Conservation (phyloP, 2,797 vertebrate genomes). For the Xenentodon cancila region DNA sequence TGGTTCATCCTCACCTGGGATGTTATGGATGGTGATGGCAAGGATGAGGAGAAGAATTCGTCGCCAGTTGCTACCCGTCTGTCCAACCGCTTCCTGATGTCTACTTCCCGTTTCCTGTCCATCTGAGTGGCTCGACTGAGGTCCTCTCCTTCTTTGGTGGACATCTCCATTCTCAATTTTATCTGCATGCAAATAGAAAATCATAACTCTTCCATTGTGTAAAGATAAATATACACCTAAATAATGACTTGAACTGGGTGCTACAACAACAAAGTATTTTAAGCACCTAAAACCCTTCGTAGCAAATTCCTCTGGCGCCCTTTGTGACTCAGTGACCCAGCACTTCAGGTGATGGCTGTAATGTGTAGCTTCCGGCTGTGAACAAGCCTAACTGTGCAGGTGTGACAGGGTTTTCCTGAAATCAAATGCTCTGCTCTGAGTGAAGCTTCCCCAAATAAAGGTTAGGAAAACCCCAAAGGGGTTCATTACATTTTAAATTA, state of each 20-base stretch:
- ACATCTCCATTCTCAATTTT: conserved; percentile 92
- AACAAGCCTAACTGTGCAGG: background rate
- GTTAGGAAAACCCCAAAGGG: conserved; percentile 6
- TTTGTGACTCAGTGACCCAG: background rate
- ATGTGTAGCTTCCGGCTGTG: background rate
- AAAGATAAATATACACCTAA: too few species aligned
- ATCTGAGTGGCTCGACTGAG: conserved; percentile 25
- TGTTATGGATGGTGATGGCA: conserved; percentile 96
- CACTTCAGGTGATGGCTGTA: background rate
- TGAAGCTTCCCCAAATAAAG: background rate
- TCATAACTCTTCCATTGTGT: background rate
- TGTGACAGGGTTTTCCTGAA: background rate
- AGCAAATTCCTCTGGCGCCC: background rate
- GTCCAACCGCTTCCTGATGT: conserved; percentile 55
- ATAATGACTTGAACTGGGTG: too few species aligned
- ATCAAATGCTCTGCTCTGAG: background rate
- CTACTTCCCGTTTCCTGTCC: conserved; percentile 27
- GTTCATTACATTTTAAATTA: conserved; percentile 4
- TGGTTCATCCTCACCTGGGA: conserved; percentile 86
- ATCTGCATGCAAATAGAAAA: conserved; percentile 71
- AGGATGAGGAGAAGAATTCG: conserved; percentile 91
- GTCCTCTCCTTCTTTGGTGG: conserved; percentile 84
- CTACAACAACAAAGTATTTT: too few species aligned
- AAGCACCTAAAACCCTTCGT: background rate
- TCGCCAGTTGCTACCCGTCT: conserved; percentile 86